Evolutionary conservation across 1,140 invertebrate species (phyloP).

Genomic region (Polyergus mexicanus): DNA sequence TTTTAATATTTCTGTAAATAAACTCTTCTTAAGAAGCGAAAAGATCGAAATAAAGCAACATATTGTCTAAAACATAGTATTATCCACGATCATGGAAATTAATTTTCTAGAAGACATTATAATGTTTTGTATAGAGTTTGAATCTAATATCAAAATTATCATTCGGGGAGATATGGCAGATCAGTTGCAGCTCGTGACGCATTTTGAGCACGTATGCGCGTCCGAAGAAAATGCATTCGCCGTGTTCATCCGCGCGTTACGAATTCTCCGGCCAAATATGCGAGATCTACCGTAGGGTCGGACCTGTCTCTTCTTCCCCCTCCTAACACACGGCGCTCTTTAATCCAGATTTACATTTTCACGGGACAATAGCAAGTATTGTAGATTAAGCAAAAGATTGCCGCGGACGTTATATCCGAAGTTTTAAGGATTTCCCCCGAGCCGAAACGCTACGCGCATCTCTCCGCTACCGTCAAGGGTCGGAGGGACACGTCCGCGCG

Average conservation of each 20-base stretch:
- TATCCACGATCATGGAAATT: neutral
- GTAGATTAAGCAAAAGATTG: conserved; percentile 60
- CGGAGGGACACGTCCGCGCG: conserved; percentile 29
- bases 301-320: conserved; percentile 4
- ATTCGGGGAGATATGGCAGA: conserved; percentile 26
- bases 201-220: conserved; percentile 51
- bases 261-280: conserved; percentile 66
- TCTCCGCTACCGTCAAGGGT: conserved; percentile 15
- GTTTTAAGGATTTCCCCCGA: conserved; percentile 66
- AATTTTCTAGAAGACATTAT: conserved; percentile 21
- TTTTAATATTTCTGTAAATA: neutral
- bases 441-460: conserved; percentile 17
- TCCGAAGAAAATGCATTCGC: conserved; percentile 33
- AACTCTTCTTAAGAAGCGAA: neutral
- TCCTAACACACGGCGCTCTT: conserved; percentile 34
- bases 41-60: too few species aligned
- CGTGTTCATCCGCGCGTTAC: conserved; percentile 45
- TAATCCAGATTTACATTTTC: conserved; percentile 73
- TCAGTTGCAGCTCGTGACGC: conserved; percentile 11
- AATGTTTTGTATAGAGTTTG: neutral
- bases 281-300: conserved; percentile 30
- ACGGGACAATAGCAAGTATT: conserved; percentile 60
- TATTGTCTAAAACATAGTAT: too few species aligned
- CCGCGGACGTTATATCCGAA: conserved; percentile 44
- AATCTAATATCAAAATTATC: conserved; percentile 25